Base-by-base conservation (phyloP, 64 coral and sea anemone genomes). In the Acropora yongei region DNA sequence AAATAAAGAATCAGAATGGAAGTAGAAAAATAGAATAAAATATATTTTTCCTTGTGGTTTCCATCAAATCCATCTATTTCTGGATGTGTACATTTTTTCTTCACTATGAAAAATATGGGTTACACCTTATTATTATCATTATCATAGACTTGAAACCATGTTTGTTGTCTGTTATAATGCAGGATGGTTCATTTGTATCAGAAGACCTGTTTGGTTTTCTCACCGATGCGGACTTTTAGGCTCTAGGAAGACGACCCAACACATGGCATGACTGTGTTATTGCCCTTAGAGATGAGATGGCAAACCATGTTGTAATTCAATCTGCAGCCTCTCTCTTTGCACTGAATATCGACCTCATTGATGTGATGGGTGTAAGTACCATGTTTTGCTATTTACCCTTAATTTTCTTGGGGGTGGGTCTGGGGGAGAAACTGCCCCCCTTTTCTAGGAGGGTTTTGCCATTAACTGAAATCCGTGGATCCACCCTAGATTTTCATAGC, bases 231-330 rank as follows among this genome's bases (percentile, higher is more conserved):
- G 83, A 86, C 83, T 86, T 86, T 46, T 41, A 49, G 16, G 57
- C 65, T 44, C 61, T 71, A 43, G 83, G 83, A 49, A 72, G 44
- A 72, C 57, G 57, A 68, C 83, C 83, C n/a, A 86, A 71, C n/a
- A 86, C 60, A 20, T 86, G 83, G 83, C 57, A 6, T 41, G 66
- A 86, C 44, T 65, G 57, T 44, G 44, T 86, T 42, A 43, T 86
- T 42, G 83, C 40, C 68, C 66, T 86, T 68, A 66, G 83, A 68
- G 83, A 86, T 86, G 83, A 86, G 66, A 86, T 86, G 83, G 83
- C 83, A 66, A 86, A 86, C 45, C 83, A 86, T 72, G 83, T 86
- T 86, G 83, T 86, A 20, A 68, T 86, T 49, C 19, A 47, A 86
- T 86, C 83, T 68, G 83, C 83, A 18, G 83, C 83, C 83, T 86